Evolutionary conservation across 2,888 invertebrate genomes (phyloP), one percentile per base, ranked within the genome.

Genomic region (Pammene aurita): DNA sequence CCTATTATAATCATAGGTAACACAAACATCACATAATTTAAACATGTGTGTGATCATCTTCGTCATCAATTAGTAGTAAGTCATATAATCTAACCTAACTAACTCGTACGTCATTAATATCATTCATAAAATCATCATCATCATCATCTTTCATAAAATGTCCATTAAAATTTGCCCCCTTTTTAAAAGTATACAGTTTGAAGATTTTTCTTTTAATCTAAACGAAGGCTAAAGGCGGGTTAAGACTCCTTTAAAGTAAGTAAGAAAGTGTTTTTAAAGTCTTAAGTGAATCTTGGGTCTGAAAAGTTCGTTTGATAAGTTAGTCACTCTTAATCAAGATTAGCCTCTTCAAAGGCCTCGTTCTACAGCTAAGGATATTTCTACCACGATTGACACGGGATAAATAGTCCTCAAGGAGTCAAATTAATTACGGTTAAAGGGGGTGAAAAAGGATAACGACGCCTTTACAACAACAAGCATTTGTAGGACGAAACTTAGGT

Each of bases 281-380:
- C 57, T 58, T 42, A 52, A 57, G 46, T 52, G 26, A 58, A 66
- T 58, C 57, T 41, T 52, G 50, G 41, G 41, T 58, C 57, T 50
- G 14, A 41, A 58, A 66, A 66, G 34, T 58, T 66, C 42, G 41
- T 66, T 66, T 66, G 50, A 66, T 35, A 56, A 66, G 50, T 57
- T 57, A 66, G 58, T 58, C 50, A 14, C 50, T 66, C 57, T 66
- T 58, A 58, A 66, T 66, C 58, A 66, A 66, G 58, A 66, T 58
- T 58, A 42, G 50, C 48, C 38, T 18, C 58, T 34, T 58, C 42
- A 42, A 58, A 50, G 26, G 50, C 41, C 34, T 34, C 55, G 44
- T 35, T 55, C 14, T n/a, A 14, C 48, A 14, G 35, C 35, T 64
- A 55, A 66, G 65, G 57, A 50, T 26, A n/a, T 48, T n/a, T 50